Conservation (phyloP, 2,888 invertebrate genomes). For the Colostygia pectinataria region DNA sequence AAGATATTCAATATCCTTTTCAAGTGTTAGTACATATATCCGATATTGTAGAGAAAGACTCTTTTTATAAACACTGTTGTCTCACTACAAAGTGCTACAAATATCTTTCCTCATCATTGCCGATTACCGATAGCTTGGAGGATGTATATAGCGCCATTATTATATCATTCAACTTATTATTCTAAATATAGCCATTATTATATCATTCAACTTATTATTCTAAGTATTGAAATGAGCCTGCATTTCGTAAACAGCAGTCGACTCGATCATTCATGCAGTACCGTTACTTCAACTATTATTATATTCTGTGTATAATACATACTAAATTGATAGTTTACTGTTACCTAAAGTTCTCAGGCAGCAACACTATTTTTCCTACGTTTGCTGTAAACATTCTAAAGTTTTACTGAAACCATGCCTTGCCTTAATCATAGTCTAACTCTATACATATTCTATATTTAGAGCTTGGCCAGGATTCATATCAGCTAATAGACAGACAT, state of each 20-base stretch:
- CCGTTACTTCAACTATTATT: constrained; percentile 48
- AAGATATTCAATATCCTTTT: no score
- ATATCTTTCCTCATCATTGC: background rate
- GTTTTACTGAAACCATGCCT: no score
- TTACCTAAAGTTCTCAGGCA: constrained; percentile 58
- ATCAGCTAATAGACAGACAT: no score
- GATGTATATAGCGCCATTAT: constrained; percentile 24
- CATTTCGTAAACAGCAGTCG: constrained; percentile 42
- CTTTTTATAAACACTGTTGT: no score
- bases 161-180: constrained; percentile 33
- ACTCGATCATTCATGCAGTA: constrained; percentile 44
- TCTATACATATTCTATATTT: no score
- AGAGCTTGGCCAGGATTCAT: no score
- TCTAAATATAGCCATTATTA: constrained; percentile 37
- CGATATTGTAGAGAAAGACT: no score
- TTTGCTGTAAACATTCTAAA: constrained; percentile 5
- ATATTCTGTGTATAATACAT: constrained; percentile 24
- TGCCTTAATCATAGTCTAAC: no score
- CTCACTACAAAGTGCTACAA: no score
- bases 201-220: constrained; percentile 33
- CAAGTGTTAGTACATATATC: no score
- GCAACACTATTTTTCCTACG: constrained; percentile 24
- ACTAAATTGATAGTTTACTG: constrained; percentile 61
- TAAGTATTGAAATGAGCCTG: constrained; percentile 40
- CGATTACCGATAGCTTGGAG: constrained; percentile 9